Percentiles rank a stretch among this genome's conserved stretches.
phyloP scores from a whole-genome alignment of 2,797 vertebrate genomes.

The Iguana delicatissima region DNA sequence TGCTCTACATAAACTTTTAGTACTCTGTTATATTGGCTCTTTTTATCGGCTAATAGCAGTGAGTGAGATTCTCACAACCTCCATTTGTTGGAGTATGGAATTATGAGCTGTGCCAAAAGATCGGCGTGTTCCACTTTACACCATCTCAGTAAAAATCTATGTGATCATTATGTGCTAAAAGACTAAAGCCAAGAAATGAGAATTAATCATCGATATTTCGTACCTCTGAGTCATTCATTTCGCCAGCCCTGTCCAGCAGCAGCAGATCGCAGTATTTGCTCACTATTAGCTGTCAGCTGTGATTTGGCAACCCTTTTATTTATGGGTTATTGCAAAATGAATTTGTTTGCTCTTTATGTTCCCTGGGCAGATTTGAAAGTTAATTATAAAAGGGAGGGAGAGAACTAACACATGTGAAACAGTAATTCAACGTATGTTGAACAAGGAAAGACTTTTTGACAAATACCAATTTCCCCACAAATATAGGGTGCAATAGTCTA shows the following conservation, averaged over 20 bases:
- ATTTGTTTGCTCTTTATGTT: constrained; percentile 55
- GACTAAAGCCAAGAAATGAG: not conserved
- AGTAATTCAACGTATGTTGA: constrained; percentile 59
- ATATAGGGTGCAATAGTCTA: constrained; percentile 38
- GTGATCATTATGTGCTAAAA: not conserved
- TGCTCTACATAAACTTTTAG: constrained; percentile 19
- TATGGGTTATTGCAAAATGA: constrained; percentile 63
- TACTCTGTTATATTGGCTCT: not conserved
- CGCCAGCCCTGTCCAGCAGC: constrained; percentile 19
- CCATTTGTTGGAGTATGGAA: constrained; percentile 9
- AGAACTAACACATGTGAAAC: constrained; percentile 41
- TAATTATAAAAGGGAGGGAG: constrained; percentile 52
- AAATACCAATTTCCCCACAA: constrained; percentile 51
- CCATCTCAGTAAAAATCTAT: constrained; percentile 1
- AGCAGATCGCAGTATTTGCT: constrained; percentile 11
- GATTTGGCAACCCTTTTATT: constrained; percentile 63
- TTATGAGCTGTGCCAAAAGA: not conserved
- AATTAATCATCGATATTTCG: constrained; percentile 54
- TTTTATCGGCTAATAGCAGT: not conserved
- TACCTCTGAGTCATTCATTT: constrained; percentile 48
- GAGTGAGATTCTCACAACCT: constrained; percentile 1
- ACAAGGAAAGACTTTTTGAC: constrained; percentile 49
- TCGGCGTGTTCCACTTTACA: not conserved
- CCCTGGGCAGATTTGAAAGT: constrained; percentile 53
- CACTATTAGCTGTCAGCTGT: constrained; percentile 50